A percentile compares a stretch with the other conserved stretches of the same genome.
Evolutionary conservation across 2,113 vertebrate species (phyloP).

Genomic region (Zosterops borbonicus): DNA sequence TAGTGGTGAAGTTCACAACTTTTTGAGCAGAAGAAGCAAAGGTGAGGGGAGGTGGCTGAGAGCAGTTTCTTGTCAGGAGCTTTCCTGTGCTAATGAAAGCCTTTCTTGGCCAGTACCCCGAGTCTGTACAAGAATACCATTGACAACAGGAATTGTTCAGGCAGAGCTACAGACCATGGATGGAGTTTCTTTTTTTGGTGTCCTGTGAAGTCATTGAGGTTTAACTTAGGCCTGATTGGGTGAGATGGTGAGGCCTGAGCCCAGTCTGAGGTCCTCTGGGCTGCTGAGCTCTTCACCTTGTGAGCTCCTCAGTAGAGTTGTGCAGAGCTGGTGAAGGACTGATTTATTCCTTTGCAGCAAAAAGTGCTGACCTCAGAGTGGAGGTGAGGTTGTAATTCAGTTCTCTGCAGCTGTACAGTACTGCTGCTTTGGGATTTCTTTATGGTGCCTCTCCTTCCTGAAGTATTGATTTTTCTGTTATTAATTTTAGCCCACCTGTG

Average conservation of each 20-base stretch:
- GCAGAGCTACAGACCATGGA: not conserved
- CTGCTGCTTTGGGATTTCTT: not conserved
- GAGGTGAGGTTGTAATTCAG: not conserved
- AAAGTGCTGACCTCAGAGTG: not conserved
- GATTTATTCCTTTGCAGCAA: not conserved
- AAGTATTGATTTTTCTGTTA: not conserved
- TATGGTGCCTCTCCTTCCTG: not conserved
- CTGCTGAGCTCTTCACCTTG: not conserved
- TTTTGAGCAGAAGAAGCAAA: not conserved
- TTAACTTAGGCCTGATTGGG: not conserved
- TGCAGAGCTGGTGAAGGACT: not conserved
- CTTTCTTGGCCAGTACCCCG: accelerated
- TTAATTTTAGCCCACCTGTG: not conserved
- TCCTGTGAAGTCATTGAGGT: not conserved
- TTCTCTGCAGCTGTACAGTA: not conserved
- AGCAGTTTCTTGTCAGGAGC: not conserved
- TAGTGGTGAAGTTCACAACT: not conserved
- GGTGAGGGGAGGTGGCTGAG: not conserved
- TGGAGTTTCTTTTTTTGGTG: not conserved
- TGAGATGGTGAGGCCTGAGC: not conserved
- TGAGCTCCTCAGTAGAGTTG: not conserved
- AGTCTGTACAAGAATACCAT: not conserved
- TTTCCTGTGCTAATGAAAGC: not conserved
- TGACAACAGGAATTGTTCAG: accelerated
- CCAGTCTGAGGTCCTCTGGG: not conserved